Conservation (phyloP, 2,888 invertebrate genomes). For the Choristoneura rosaceana region DNA sequence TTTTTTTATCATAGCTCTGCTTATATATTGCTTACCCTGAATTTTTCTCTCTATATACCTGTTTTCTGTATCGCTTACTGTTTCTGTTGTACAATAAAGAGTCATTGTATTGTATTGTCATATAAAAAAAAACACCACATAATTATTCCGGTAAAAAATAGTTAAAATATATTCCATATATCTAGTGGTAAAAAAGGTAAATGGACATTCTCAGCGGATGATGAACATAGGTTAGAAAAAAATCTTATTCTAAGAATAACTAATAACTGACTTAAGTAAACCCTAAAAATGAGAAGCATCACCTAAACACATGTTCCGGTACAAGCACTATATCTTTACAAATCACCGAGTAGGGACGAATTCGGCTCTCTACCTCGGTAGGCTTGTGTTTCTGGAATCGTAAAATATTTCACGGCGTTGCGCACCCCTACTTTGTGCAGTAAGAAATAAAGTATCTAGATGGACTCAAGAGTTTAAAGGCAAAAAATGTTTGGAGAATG, state of each 20-base stretch:
- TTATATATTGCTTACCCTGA: no score
- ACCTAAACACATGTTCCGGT: slow-evolving; percentile 53
- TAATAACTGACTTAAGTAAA: background rate
- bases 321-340: slow-evolving; percentile 61
- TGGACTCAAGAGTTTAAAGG: background rate
- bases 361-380: slow-evolving; percentile 65
- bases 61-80: no score
- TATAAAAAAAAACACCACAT: no score
- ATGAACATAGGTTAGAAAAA: background rate
- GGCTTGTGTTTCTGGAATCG: slow-evolving; percentile 78
- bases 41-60: no score
- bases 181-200: no score
- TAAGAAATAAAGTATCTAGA: slow-evolving; percentile 55
- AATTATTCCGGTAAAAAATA: no score
- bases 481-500: background rate
- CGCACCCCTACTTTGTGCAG: slow-evolving; percentile 57
- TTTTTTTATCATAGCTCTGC: no score
- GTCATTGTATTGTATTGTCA: no score
- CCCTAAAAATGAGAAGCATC: slow-evolving; percentile 38
- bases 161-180: no score
- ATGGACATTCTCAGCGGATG: no score
- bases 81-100: no score
- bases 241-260: no score
- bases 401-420: slow-evolving; percentile 80
- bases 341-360: slow-evolving; percentile 75